A percentile compares a stretch with the other conserved stretches of the same genome.
Conservation (phyloP, 30 jellyfish, hydroid and myxozoan genomes). For the Phacellophora camtschatica region DNA sequence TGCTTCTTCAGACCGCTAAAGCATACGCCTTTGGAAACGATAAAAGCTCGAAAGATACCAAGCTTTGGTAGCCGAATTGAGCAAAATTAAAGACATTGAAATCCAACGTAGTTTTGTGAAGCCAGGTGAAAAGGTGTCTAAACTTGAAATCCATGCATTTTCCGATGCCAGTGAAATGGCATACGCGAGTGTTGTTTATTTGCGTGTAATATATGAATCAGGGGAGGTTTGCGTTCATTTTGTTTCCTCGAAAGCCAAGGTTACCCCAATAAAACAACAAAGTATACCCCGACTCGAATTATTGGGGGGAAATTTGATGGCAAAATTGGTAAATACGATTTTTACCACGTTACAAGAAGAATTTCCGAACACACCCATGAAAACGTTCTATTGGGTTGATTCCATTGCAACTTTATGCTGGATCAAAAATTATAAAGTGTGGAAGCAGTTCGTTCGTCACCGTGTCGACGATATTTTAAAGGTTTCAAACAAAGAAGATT, state of each 20-base stretch:
- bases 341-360: constrained; percentile 12
- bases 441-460: constrained; percentile 53
- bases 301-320: constrained; percentile 52
- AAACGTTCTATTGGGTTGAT: constrained; percentile 62
- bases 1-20: constrained; percentile 10
- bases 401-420: constrained; percentile 72
- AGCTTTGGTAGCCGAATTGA: not conserved
- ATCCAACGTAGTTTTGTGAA: not conserved
- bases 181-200: constrained; percentile 61
- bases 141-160: not conserved
- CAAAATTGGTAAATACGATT: constrained; percentile 35
- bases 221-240: constrained; percentile 38
- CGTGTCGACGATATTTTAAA: constrained; percentile 28
- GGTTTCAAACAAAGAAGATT: constrained; percentile 24
- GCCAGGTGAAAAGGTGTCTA: not conserved
- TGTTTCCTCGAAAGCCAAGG: constrained; percentile 73
- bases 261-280: constrained; percentile 52
- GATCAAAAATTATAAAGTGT: constrained; percentile 59
- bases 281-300: constrained; percentile 70
- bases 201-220: constrained; percentile 24
- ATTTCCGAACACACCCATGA: constrained; percentile 11
- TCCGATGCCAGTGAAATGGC: not conserved
- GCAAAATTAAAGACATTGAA: not conserved
- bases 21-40: not conserved
- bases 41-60: not conserved